Evolutionary conservation across 2,113 vertebrate genomes (phyloP), one percentile per base, ranked within the genome.

Genomic region (Aythya baeri): DNA sequence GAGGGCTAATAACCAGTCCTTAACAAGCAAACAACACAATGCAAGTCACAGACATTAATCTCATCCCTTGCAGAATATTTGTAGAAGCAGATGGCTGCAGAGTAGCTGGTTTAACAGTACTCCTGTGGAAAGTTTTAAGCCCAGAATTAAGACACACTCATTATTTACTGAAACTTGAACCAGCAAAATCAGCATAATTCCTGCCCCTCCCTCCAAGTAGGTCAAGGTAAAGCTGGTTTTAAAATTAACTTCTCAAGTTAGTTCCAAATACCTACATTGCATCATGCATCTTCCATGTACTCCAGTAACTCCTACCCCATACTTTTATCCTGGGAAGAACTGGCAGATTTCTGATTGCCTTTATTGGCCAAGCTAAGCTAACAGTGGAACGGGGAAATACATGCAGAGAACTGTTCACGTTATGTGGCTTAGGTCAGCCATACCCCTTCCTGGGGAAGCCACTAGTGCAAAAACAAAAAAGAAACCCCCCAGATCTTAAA

Each of bases 121-220:
- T 22, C 16, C 23, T 10, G 10, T 41, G 18, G 76, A 43, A 66
- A 43, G 46, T 18, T 66, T 52, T 66, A n/a, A 41, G 50, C 36
- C 29, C 16, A 43, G 27, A 41, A 18, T 79, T 41, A 50, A 38
- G 16, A 43, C 7, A 52, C 22, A 25, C 22, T 43, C 17, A 21
- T 36, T 79, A 25, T 52, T 66, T 50, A 29, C 46, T 9, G 29
- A 79, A 75, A 17, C 8, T 17, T 27, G 17, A 62, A 83, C 6
- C 1, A 59, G 34, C 50, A 74, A 85, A 74, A 7, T 6, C 49
- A n/a, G 9, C 11, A 2, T 55, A 38, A 91, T 52, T 79, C 23
- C 55, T 27, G 1, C 2, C 32, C 13, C 38, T 50, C 11, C 9
- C 17, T 8, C 5, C 11, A 22, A 50, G 36, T 0, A 70, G 21